Percentiles rank a stretch among this genome's conserved stretches.
These are phyloP conservation scores for Hydrolagus affinis DNA, from an alignment of 2,113 vertebrate genomes.

Conservation along the genomic window DNA sequence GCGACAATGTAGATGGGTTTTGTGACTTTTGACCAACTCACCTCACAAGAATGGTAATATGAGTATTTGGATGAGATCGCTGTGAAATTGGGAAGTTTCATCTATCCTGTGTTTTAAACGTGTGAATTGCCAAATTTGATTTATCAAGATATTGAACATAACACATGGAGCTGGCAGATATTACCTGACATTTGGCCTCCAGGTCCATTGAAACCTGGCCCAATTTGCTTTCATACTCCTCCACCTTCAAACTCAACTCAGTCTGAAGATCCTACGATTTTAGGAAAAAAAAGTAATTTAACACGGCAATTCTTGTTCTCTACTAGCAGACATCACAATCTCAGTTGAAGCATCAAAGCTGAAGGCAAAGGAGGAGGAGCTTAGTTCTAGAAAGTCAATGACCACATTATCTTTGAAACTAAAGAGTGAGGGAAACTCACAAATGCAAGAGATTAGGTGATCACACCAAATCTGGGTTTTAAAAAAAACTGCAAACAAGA, in stretches of 20 bases:
- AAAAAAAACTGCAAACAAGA: no score
- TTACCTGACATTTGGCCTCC: constrained; percentile 34
- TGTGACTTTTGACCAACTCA: not conserved
- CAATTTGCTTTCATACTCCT: constrained; percentile 32
- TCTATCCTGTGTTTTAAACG: not conserved
- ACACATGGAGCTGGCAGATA: not conserved
- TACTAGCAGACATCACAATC: no score
- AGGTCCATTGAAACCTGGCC: not conserved
- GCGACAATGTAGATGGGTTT: no score
- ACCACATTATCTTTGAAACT: no score
- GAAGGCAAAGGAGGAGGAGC: no score
- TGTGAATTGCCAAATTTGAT: not conserved
- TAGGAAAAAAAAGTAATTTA: not conserved
- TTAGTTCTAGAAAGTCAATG: no score
- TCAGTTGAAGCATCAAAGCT: no score
- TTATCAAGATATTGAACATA: not conserved
- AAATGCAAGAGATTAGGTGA: no score
- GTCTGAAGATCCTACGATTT: constrained; percentile 32
- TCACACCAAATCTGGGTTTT: no score
- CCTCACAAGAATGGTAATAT: not conserved
- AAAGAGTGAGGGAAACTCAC: no score
- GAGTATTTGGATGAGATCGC: not conserved
- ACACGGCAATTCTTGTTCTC: no score
- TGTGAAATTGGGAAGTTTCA: not conserved
- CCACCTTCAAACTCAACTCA: constrained; percentile 32